These are phyloP conservation scores for Pardalotus punctatus DNA, from an alignment of 2,113 vertebrate species.

Conservation along the genomic window DNA sequence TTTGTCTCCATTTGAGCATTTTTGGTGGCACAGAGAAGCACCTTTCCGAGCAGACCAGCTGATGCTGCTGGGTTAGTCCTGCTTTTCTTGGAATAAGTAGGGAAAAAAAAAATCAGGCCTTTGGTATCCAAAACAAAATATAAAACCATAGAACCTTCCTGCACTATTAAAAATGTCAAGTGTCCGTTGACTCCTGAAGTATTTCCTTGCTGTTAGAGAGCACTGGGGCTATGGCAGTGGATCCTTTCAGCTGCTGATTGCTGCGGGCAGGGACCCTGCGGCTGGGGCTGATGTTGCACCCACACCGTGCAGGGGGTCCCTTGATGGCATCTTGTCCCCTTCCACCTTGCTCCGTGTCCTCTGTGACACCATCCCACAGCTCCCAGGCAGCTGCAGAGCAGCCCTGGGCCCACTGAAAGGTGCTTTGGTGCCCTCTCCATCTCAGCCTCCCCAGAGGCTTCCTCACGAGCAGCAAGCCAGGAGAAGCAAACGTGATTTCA, in stretches of 20 bases:
- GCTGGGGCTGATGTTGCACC: accelerated
- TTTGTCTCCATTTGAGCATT: not conserved
- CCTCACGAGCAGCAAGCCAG: not conserved
- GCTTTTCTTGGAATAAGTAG: not conserved
- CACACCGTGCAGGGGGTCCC: not conserved
- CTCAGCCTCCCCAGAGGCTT: not conserved
- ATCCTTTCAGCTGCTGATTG: not conserved
- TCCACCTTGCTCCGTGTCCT: accelerated
- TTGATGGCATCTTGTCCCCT: accelerated
- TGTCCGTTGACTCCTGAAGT: not conserved
- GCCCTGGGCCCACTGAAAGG: not conserved
- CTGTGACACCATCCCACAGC: not conserved
- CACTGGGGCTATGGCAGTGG: not conserved
- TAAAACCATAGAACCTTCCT: not conserved
- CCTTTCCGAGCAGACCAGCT: not conserved
- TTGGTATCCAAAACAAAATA: not conserved
- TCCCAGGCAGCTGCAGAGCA: not conserved
- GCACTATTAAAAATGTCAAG: not conserved
- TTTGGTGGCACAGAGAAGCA: not conserved
- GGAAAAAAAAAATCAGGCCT: not conserved
- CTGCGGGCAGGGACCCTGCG: not conserved
- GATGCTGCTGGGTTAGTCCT: not conserved
- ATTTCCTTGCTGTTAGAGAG: not conserved
- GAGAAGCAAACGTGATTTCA: not conserved
- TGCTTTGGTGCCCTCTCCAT: too few species aligned